A percentile compares a stretch with the other conserved stretches of the same genome.
Evolutionary conservation across 2,113 vertebrate genomes (phyloP).

Genomic region (Ariopsis seemanni): DNA sequence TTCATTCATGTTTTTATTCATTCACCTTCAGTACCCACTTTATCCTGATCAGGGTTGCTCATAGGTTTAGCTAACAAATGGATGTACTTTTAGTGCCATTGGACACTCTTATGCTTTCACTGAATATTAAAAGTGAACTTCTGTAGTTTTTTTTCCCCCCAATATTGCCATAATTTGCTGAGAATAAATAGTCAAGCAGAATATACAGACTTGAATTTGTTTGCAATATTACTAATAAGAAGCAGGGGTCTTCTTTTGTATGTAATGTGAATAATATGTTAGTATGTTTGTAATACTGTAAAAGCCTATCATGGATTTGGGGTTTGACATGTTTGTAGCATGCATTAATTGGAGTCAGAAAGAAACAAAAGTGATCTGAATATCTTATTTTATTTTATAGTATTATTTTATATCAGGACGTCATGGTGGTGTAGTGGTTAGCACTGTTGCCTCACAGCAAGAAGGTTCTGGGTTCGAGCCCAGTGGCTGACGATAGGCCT

Average conservation of each 20-base stretch:
- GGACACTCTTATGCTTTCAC: constrained; percentile 21
- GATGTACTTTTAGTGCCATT: constrained; percentile 13
- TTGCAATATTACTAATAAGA: neutral
- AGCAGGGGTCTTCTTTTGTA: neutral
- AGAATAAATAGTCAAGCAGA: neutral
- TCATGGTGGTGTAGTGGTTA: no score
- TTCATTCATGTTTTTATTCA: constrained; percentile 8
- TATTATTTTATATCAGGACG: neutral
- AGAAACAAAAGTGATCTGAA: neutral
- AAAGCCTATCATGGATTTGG: neutral
- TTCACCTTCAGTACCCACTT: neutral
- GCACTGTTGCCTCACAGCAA: no score
- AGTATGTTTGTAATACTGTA: neutral
- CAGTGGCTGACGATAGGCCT: no score
- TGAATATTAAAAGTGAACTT: constrained; percentile 1
- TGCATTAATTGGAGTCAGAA: neutral
- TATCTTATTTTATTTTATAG: neutral
- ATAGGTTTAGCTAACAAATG: neutral
- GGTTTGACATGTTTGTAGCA: neutral
- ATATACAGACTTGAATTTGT: neutral
- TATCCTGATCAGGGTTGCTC: neutral
- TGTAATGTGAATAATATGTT: neutral
- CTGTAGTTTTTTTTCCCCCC: neutral
- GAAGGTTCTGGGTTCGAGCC: no score
- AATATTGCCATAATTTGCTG: neutral